Evolutionary conservation across 2,797 vertebrate species (phyloP).

Genomic region (Lateolabrax maculatus): DNA sequence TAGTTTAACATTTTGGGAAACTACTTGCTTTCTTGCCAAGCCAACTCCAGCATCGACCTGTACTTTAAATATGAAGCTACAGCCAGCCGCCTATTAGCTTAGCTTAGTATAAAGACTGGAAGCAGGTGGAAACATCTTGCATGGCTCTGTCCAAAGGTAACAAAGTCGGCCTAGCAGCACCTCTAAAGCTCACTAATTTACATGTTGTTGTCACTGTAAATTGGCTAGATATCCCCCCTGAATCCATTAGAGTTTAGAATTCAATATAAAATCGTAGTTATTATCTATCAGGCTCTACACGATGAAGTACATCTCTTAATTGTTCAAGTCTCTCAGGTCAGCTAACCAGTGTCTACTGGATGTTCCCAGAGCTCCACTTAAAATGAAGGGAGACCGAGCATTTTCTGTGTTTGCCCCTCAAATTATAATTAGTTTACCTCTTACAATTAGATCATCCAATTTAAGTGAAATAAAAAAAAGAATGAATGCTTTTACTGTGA

Average conservation of each 20-base stretch:
- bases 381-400: not conserved
- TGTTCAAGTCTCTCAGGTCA: too few species aligned
- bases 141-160: not conserved
- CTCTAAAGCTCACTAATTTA: not conserved
- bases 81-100: not conserved
- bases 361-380: too few species aligned
- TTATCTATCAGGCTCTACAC: too few species aligned
- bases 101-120: not conserved
- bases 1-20: not conserved
- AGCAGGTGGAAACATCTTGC: not conserved
- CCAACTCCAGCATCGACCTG: not conserved
- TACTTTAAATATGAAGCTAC: conserved; percentile 8
- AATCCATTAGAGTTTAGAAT: not conserved
- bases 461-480: too few species aligned
- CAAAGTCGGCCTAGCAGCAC: not conserved
- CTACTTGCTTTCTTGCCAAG: not conserved
- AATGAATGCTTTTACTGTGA: not conserved
- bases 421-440: not conserved
- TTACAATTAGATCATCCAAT: not conserved
- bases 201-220: not conserved
- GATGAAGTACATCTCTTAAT: not conserved
- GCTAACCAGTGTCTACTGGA: too few species aligned
- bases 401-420: not conserved
- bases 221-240: not conserved
- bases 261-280: not conserved